A percentile compares a stretch with the other conserved stretches of the same genome.
These are phyloP conservation scores for Euclidia mi DNA, from an alignment of 2,888 invertebrate species.

Conservation along the genomic window DNA sequence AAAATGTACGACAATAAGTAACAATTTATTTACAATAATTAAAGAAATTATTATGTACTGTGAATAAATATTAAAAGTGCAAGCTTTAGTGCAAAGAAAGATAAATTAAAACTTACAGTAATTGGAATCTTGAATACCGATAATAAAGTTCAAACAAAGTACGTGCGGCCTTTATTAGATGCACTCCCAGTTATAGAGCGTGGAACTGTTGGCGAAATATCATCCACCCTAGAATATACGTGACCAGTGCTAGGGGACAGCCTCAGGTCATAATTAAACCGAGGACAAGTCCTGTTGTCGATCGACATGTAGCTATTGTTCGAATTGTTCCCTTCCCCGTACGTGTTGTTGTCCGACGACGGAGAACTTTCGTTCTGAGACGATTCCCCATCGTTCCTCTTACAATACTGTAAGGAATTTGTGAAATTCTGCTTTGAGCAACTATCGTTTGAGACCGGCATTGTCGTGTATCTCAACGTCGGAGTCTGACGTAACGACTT, in stretches of 20 bases:
- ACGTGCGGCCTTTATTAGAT: slow-evolving; percentile 83
- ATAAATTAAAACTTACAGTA: slow-evolving; percentile 42
- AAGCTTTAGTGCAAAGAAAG: slow-evolving; percentile 60
- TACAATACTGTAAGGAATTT: slow-evolving; percentile 86
- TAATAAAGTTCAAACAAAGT: slow-evolving; percentile 79
- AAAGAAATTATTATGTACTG: slow-evolving; percentile 58
- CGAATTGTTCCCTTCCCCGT: slow-evolving; percentile 91
- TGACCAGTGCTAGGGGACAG: slow-evolving; percentile 87
- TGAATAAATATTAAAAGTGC: slow-evolving; percentile 59
- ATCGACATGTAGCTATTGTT: slow-evolving; percentile 93
- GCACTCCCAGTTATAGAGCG: slow-evolving; percentile 77
- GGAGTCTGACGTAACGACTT: slow-evolving; percentile 85
- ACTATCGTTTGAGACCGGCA: slow-evolving; percentile 87
- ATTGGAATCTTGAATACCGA: slow-evolving; percentile 51
- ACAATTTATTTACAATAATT: slow-evolving; percentile 69
- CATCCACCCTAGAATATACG: slow-evolving; percentile 88
- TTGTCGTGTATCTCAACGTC: slow-evolving; percentile 89
- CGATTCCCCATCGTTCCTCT: slow-evolving; percentile 84
- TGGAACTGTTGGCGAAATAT: slow-evolving; percentile 83
- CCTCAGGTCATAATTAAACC: slow-evolving; percentile 89
- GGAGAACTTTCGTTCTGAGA: slow-evolving; percentile 91
- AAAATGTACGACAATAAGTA: slow-evolving; percentile 63
- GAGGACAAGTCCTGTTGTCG: slow-evolving; percentile 89
- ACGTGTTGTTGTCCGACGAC: slow-evolving; percentile 89
- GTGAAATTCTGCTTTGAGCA: slow-evolving; percentile 89